These are phyloP conservation scores for Caprella mutica DNA, from an alignment of 2,888 invertebrate genomes.

Conservation along the genomic window DNA sequence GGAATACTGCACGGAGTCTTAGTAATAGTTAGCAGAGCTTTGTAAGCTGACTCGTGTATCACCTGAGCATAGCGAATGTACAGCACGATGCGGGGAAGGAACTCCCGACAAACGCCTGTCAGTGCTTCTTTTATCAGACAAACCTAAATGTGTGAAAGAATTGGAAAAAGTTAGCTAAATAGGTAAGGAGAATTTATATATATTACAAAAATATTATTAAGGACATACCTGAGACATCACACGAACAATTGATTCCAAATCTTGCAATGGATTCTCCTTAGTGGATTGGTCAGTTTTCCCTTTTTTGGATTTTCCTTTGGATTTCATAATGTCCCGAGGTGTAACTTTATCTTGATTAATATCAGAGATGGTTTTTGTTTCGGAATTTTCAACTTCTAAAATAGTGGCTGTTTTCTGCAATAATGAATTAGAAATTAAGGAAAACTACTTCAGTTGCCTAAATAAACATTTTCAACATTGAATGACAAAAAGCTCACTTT, in stretches of 20 bases:
- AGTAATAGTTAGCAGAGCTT: not conserved
- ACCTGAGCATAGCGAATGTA: not conserved
- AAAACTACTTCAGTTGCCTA: too few species aligned
- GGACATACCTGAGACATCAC: not conserved
- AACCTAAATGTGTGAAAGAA: not conserved
- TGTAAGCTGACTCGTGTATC: not conserved
- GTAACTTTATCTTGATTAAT: not conserved
- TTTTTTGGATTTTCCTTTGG: too few species aligned
- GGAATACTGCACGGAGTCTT: slow-evolving; percentile 7
- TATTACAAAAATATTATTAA: too few species aligned
- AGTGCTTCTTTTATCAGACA: not conserved
- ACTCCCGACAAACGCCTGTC: slow-evolving; percentile 1
- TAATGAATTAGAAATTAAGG: not conserved
- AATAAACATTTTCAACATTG: too few species aligned
- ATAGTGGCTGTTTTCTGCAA: too few species aligned
- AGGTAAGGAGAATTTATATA: too few species aligned
- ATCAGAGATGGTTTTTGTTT: not conserved
- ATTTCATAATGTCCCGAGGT: not conserved
- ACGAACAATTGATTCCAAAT: not conserved
- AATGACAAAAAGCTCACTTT: too few species aligned
- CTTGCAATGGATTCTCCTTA: not conserved
- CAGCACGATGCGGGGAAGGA: slow-evolving; percentile 1
- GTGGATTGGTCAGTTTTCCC: too few species aligned
- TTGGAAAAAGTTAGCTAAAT: too few species aligned
- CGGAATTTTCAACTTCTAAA: too few species aligned